Percentiles rank a stretch among this genome's conserved stretches.
Evolutionary conservation across 2,113 vertebrate genomes (phyloP).

Genomic region (Boulengeromyrus knoepffleri): DNA sequence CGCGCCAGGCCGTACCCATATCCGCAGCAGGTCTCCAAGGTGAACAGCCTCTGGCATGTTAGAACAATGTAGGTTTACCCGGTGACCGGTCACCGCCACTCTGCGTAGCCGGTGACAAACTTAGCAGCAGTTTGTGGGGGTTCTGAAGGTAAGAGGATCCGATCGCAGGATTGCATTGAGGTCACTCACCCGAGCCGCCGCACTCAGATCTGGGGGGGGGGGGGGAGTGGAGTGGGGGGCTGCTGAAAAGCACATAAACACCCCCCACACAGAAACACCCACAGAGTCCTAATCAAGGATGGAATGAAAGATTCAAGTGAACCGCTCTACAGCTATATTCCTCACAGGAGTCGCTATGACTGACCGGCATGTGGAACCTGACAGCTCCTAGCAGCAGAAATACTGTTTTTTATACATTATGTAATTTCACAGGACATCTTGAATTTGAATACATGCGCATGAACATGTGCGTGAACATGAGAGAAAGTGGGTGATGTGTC

Average conservation of each 20-base stretch:
- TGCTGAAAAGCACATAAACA: neutral
- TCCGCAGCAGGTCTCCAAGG: too few relatives aligned
- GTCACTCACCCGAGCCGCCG: neutral
- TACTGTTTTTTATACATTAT: neutral
- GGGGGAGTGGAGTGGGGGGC: too few relatives aligned
- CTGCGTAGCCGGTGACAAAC: neutral
- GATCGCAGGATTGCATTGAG: neutral
- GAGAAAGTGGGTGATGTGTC: constrained; percentile 12
- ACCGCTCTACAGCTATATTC: neutral
- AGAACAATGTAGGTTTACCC: too few relatives aligned
- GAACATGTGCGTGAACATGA: neutral
- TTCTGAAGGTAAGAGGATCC: neutral
- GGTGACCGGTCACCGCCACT: neutral
- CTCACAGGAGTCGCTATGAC: neutral
- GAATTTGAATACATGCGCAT: neutral
- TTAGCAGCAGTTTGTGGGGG: neutral
- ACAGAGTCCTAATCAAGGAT: neutral
- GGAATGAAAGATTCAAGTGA: neutral
- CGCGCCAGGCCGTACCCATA: too few relatives aligned
- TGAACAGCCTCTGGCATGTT: too few relatives aligned
- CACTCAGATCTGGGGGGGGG: neutral
- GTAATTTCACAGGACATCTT: constrained; percentile 15
- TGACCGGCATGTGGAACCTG: neutral
- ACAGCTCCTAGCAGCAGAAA: neutral
- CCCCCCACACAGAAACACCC: neutral